phyloP scores from a whole-genome alignment of 2,113 vertebrate genomes.

The Symphodus melops region DNA sequence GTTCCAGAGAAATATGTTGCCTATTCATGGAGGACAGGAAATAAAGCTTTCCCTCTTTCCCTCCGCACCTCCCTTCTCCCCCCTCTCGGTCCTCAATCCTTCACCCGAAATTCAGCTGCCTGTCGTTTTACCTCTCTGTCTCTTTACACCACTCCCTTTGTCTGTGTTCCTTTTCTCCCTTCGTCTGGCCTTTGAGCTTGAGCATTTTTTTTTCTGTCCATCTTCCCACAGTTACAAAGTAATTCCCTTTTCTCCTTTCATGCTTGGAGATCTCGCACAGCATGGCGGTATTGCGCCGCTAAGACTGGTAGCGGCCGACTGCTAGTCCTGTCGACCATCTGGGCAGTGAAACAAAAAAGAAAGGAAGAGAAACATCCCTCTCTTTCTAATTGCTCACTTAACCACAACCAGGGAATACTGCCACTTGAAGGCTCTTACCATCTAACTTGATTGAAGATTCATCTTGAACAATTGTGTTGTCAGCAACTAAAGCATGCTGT shows the following conservation, averaged over 20 bases:
- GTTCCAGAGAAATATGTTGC: slow-evolving; percentile 78
- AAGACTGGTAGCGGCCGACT: slow-evolving; percentile 31
- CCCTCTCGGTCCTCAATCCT: slow-evolving; percentile 30
- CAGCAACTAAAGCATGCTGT: too few relatives aligned
- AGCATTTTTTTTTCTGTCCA: slow-evolving; percentile 23
- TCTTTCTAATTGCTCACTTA: slow-evolving; percentile 4
- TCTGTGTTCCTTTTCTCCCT: neutral
- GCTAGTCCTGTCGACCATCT: slow-evolving; percentile 45
- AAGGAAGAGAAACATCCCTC: neutral
- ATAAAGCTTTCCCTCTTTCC: slow-evolving; percentile 52
- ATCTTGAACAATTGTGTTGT: neutral
- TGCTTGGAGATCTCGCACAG: slow-evolving; percentile 45
- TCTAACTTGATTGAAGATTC: neutral
- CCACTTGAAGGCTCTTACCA: slow-evolving; percentile 11
- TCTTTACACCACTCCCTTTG: neutral
- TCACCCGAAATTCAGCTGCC: slow-evolving; percentile 37
- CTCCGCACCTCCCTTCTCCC: slow-evolving; percentile 22
- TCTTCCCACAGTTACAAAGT: slow-evolving; percentile 37
- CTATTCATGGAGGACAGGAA: slow-evolving; percentile 78
- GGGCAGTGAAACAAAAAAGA: slow-evolving; percentile 10
- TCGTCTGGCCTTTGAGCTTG: slow-evolving; percentile 27
- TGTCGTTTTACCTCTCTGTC: slow-evolving; percentile 33
- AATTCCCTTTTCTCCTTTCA: slow-evolving; percentile 41
- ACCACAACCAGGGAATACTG: slow-evolving; percentile 7
- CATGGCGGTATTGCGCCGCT: slow-evolving; percentile 35